phyloP scores from a whole-genome alignment of 1,140 invertebrate species.

The Pomacea maculata region DNA sequence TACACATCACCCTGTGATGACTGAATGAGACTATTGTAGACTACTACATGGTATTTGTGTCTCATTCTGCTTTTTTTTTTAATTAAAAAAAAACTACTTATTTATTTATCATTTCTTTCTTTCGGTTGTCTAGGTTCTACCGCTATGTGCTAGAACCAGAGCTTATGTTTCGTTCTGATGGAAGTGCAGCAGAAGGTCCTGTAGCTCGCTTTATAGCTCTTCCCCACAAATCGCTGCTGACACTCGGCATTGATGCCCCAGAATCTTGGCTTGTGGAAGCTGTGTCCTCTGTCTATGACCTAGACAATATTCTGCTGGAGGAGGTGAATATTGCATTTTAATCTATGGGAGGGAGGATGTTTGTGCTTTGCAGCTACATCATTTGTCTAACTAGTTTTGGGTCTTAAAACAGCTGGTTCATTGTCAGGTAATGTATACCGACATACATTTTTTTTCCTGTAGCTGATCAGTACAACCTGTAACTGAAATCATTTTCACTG shows the following conservation, averaged over 20 bases:
- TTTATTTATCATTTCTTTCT: constrained; percentile 13
- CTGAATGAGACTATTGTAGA: too few relatives aligned
- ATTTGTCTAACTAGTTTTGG: too few relatives aligned
- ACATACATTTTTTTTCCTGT: not conserved
- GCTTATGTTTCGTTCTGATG: constrained; percentile 65
- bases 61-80: too few relatives aligned
- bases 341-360: not conserved
- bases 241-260: constrained; percentile 93
- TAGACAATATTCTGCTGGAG: constrained; percentile 92
- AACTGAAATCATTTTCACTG: not conserved
- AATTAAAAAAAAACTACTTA: too few relatives aligned
- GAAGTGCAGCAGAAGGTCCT: constrained; percentile 70
- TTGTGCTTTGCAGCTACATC: too few relatives aligned
- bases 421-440: too few relatives aligned
- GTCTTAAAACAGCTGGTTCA: too few relatives aligned
- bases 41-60: too few relatives aligned
- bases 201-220: constrained; percentile 86
- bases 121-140: constrained; percentile 80
- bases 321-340: constrained; percentile 48
- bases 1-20: too few relatives aligned
- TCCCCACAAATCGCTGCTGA: constrained; percentile 92
- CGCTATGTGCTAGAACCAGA: constrained; percentile 94
- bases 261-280: constrained; percentile 99
- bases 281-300: constrained; percentile 92
- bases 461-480: not conserved